Conservation (phyloP, 92 coral and sea anemone species). For the Epizoanthus fatuus region DNA sequence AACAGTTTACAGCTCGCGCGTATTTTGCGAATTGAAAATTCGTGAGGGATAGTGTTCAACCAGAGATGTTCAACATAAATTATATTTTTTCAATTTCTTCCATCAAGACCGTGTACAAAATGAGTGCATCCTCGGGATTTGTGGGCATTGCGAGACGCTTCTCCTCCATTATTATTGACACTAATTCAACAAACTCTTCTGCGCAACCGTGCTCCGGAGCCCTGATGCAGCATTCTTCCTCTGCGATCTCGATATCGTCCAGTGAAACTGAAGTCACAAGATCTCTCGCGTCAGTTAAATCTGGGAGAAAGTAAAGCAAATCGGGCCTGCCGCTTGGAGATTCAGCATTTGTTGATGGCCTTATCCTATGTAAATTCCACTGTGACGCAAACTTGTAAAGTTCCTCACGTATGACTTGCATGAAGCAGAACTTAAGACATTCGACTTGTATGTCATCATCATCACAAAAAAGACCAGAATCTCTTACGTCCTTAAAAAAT, state of each 20-base stretch:
- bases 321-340: slow-evolving; percentile 15
- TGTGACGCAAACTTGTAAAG: slow-evolving; percentile 18
- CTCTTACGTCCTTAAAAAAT: slow-evolving; percentile 19
- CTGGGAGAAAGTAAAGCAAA: slow-evolving; percentile 6
- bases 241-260: slow-evolving; percentile 3
- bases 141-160: too few species aligned
- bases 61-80: too few species aligned
- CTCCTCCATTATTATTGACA: not conserved
- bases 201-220: not conserved
- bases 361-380: slow-evolving; percentile 17
- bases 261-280: not conserved
- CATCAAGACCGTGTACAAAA: too few species aligned
- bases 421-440: slow-evolving; percentile 35
- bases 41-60: too few species aligned
- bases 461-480: not conserved
- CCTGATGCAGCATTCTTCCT: not conserved
- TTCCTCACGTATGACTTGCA: slow-evolving; percentile 22
- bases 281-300: slow-evolving; percentile 10
- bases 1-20: too few species aligned
- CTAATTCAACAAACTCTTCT: not conserved
- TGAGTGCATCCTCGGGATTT: too few species aligned
- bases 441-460: not conserved
- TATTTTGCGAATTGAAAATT: too few species aligned
- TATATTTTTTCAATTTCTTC: too few species aligned
- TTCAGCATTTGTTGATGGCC: slow-evolving; percentile 12